Base-by-base conservation (phyloP, 2,888 invertebrate species). In the Tachina fera region DNA sequence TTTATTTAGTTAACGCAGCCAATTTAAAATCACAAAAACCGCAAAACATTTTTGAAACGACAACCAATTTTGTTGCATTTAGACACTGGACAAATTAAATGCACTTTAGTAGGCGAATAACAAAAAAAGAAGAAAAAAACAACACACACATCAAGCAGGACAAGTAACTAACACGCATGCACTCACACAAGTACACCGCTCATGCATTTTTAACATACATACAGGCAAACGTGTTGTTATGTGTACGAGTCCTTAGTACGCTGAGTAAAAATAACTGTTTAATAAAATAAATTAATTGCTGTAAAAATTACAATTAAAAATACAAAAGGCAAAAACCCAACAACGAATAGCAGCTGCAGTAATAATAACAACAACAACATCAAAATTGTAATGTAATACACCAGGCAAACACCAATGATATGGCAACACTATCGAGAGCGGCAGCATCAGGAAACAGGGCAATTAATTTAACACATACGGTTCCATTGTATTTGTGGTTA, bases 401-500 rank as follows among this genome's bases (percentile, higher is more conserved):
- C 19, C 79, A 87, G 68, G 51, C 70, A 43, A 56, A 70, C 53
- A 58, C 45, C 61, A 53, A 56, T 79, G 83, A 83, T 86, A 86
- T 83, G 86, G 86, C 79, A 86, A 70, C 86, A 72, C 74, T 61
- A 72, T 71, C 58, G 65, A 41, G 70, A 71, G 47, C 77, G 51
- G 53, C 84, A 67, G 79, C 75, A 79, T 47, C 83, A 71, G 86
- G 83, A 86, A 86, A 86, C 86, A 83, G 86, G 85, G 79, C 90
- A 90, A 91, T 91, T 90, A 91, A 90, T 91, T 91, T 88, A 89
- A 90, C 87, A 89, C 88, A 88, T 83, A 86, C 84, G 88, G 89
- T 88, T 89, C 90, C 89, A 89, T 89, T 89, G 90, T 89, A 90
- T 90, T 90, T 91, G 91, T 84, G 91, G 91, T 91, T 89, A 88